Evolutionary conservation across 2,113 vertebrate genomes (phyloP).

Genomic region (Struthidea cinerea): DNA sequence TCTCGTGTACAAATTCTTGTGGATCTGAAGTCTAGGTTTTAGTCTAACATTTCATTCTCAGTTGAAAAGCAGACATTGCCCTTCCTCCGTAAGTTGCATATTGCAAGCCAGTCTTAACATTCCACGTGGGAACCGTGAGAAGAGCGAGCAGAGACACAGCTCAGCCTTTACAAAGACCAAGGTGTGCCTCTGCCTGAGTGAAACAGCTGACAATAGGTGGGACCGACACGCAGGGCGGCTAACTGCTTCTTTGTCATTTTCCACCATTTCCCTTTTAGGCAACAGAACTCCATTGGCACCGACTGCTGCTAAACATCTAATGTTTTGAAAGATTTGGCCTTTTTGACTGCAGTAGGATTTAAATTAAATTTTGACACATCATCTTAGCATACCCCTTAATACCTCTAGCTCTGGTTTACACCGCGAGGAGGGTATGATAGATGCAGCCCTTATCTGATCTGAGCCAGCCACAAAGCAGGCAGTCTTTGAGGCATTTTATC

Average conservation of each 20-base stretch:
- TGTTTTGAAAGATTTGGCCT: not conserved
- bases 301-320: not conserved
- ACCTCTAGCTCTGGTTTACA: not conserved
- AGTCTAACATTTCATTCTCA: not conserved
- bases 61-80: not conserved
- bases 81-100: not conserved
- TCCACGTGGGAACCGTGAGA: not conserved
- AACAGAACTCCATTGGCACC: not conserved
- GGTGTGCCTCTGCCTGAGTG: not conserved
- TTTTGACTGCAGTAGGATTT: not conserved
- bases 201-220: not conserved
- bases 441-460: not conserved
- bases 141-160: not conserved
- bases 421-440: fast-evolving
- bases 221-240: fast-evolving
- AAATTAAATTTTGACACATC: not conserved
- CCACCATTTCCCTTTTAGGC: not conserved
- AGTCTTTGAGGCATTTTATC: not conserved
- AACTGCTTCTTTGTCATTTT: not conserved
- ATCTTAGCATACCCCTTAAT: not conserved
- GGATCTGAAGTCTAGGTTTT: not conserved
- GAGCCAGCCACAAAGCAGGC: not conserved
- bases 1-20: not conserved
- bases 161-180: not conserved
- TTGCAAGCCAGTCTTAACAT: not conserved